phyloP scores from a whole-genome alignment of 2,888 invertebrate species.

The Drosophila subsilvestris region DNA sequence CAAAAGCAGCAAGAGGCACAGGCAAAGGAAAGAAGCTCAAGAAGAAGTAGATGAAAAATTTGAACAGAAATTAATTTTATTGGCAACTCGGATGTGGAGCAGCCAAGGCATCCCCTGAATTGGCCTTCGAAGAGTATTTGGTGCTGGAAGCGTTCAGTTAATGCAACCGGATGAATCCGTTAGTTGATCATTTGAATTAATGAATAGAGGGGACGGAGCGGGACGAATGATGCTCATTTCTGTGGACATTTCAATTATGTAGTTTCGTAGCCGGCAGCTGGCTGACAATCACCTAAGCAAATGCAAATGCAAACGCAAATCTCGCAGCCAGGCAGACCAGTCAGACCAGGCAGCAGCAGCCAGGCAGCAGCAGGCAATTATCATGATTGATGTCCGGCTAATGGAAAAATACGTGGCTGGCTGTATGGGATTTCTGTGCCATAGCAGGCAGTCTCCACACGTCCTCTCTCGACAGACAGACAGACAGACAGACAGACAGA shows the following conservation, averaged over 20 bases:
- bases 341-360: neutral
- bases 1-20: slow-evolving; percentile 14
- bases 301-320: neutral
- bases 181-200: neutral
- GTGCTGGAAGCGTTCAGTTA: neutral
- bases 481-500: too few relatives aligned
- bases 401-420: neutral
- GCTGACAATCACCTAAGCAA: slow-evolving; percentile 19
- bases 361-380: neutral
- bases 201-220: neutral
- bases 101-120: too few relatives aligned
- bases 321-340: neutral
- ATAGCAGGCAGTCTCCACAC: slow-evolving; percentile 29
- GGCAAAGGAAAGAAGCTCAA: neutral
- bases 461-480: too few relatives aligned
- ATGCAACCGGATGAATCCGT: neutral
- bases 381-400: neutral
- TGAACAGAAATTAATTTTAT: too few relatives aligned
- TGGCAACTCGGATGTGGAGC: too few relatives aligned
- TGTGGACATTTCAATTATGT: slow-evolving; percentile 1
- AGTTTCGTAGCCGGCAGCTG: slow-evolving; percentile 31
- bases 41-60: neutral
- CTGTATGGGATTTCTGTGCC: slow-evolving; percentile 9
- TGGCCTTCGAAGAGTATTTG: too few relatives aligned
- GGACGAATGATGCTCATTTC: neutral